Base-by-base conservation (phyloP, 1,140 invertebrate species). In the Dreissena rostriformis region DNA sequence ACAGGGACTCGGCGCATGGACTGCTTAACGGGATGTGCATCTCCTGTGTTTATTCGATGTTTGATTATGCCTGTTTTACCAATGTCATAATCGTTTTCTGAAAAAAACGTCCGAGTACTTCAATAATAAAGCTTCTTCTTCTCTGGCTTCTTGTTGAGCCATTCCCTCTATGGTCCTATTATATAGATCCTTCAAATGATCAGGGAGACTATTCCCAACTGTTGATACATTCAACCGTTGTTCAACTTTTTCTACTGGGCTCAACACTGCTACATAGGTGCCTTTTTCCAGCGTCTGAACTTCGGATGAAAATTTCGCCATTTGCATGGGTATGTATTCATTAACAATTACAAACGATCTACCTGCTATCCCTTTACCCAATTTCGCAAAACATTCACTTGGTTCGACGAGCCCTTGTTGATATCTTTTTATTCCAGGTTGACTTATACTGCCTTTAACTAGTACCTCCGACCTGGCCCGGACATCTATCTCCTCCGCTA, bases 1-100 rank as follows among this genome's bases (percentile, higher is more conserved):
- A 51, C 53, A 6, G 82, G 86, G 8, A 86, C 53, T 29, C 82
- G 66, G 14, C 76, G 66, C 17, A 70, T 29, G n/a, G 80, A 67
- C 68, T 87, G 79, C 68, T 72, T 76, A 12, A 86, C 72, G 17
- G 85, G 81, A n/a, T 57, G 24, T 10, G 52, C 70, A 70, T 78
- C 68, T 8, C 73, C 87, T 10, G 85, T 86, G 49, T 79, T 19
- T 26, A 87, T 86, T 26, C 26, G 79, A 39, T 86, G 84, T 74
- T 70, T 79, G 22, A 77, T 67, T 14, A 80, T 61, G 24, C 39
- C 55, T 26, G 84, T 84, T 72, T 73, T 66, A 26, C 86, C 86
- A 6, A 88, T 5, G 53, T 88, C 87, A 7, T n/a, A 29, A 49
- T 86, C 81, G 29, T 49, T 65, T 52, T 52, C 57, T 15, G 85